phyloP scores from a whole-genome alignment of 1,140 invertebrate genomes.

The Adoxophyes honmai region DNA sequence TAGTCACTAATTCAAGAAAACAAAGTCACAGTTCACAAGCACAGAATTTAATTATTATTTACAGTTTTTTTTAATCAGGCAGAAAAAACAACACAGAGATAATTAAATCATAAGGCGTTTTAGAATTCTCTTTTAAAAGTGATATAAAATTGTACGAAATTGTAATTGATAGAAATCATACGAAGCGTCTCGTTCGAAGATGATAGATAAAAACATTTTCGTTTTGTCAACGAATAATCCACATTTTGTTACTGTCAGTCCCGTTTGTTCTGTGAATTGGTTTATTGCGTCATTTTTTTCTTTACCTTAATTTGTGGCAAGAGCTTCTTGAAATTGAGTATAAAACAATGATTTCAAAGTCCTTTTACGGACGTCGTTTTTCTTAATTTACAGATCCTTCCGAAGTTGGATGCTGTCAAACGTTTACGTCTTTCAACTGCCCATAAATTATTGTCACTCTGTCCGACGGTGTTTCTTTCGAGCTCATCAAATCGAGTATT shows the following conservation, averaged over 20 bases:
- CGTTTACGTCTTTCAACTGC: neutral
- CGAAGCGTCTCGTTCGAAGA: too few relatives aligned
- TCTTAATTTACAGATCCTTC: neutral
- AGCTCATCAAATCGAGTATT: neutral
- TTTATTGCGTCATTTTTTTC: neutral
- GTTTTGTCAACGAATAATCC: neutral
- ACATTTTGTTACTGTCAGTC: neutral
- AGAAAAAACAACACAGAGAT: too few relatives aligned
- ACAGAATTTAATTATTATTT: too few relatives aligned
- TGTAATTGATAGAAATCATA: too few relatives aligned
- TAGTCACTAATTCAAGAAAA: too few relatives aligned
- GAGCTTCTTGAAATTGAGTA: neutral
- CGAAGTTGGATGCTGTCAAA: neutral
- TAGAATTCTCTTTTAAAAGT: too few relatives aligned
- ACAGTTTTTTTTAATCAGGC: too few relatives aligned
- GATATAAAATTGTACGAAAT: too few relatives aligned
- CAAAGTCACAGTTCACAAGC: too few relatives aligned
- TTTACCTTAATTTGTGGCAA: neutral
- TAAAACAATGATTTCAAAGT: neutral
- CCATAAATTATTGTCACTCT: neutral
- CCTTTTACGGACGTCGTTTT: neutral
- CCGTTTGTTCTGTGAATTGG: neutral
- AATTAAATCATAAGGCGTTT: too few relatives aligned
- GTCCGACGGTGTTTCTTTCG: neutral
- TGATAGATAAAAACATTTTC: neutral